Percentiles rank a stretch among this genome's conserved stretches.
These are phyloP conservation scores for Dendrocopos noguchii DNA, from an alignment of 2,113 vertebrate genomes.

Conservation along the genomic window DNA sequence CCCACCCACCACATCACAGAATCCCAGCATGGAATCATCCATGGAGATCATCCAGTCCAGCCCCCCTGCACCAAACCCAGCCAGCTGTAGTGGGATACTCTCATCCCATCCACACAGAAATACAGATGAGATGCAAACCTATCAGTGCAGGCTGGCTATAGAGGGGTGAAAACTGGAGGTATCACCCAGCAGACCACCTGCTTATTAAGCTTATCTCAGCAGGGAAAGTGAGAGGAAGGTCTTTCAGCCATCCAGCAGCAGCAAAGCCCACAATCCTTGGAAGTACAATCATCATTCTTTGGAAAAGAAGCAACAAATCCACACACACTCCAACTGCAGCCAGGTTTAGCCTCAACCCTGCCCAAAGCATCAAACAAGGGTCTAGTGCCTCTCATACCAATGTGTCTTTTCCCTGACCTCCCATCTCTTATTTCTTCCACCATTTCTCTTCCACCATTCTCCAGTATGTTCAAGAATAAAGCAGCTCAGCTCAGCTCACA, in stretches of 20 bases:
- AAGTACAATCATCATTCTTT: too few relatives aligned
- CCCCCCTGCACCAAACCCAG: fast-evolving
- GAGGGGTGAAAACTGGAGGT: not conserved
- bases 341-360: not conserved
- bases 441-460: not conserved
- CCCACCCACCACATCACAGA: too few relatives aligned
- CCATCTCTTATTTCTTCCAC: not conserved
- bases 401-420: not conserved
- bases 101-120: not conserved
- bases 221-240: not conserved
- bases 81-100: fast-evolving
- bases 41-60: too few relatives aligned
- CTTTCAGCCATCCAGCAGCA: not conserved
- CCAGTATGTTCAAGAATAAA: not conserved
- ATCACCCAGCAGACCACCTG: not conserved
- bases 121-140: fast-evolving
- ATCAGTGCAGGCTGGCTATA: fast-evolving
- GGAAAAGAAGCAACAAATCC: not conserved
- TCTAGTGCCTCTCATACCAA: fast-evolving
- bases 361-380: fast-evolving
- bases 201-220: fast-evolving
- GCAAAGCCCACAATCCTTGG: fast-evolving
- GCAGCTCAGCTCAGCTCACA: fast-evolving
- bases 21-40: too few relatives aligned
- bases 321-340: not conserved